Percentiles rank a stretch among this genome's conserved stretches.
These are phyloP conservation scores for Notarius lentiginosus DNA, from an alignment of 2,113 vertebrate species.

Conservation along the genomic window DNA sequence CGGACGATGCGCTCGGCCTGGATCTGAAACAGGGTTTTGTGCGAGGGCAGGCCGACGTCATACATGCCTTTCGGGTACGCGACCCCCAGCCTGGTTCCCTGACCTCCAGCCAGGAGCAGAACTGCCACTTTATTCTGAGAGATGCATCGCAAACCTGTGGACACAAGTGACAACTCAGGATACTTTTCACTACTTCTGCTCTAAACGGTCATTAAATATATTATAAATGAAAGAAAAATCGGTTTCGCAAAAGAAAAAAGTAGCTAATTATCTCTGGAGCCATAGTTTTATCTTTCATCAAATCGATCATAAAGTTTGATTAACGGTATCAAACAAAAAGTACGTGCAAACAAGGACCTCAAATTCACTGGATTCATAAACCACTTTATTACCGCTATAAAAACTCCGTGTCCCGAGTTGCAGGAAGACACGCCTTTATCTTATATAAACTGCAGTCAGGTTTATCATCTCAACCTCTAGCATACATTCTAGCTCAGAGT, in stretches of 20 bases:
- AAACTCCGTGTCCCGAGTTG: background rate
- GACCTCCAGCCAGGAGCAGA: constrained; percentile 90
- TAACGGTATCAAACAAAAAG: background rate
- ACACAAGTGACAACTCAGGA: constrained; percentile 17
- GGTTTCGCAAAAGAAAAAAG: background rate
- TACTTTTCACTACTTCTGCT: background rate
- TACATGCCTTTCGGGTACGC: constrained; percentile 97
- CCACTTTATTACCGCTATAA: background rate
- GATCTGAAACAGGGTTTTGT: constrained; percentile 97
- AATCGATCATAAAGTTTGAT: background rate
- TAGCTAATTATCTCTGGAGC: background rate
- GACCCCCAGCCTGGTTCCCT: constrained; percentile 91
- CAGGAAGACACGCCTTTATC: constrained; percentile 35
- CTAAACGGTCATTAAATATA: constrained; percentile 13
- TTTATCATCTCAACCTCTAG: constrained; percentile 30
- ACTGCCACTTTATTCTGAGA: constrained; percentile 85
- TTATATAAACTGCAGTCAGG: constrained; percentile 54
- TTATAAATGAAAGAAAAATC: background rate
- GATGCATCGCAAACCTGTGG: constrained; percentile 79
- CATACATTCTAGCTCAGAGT: constrained; percentile 17
- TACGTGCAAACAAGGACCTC: background rate
- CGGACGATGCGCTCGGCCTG: constrained; percentile 91
- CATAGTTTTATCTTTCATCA: background rate
- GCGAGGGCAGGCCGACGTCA: constrained; percentile 89
- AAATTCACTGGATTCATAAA: background rate